A percentile compares a stretch with the other conserved stretches of the same genome.
Evolutionary conservation across 2,888 invertebrate genomes (phyloP).

Genomic region (Cylindroiulus punctatus): DNA sequence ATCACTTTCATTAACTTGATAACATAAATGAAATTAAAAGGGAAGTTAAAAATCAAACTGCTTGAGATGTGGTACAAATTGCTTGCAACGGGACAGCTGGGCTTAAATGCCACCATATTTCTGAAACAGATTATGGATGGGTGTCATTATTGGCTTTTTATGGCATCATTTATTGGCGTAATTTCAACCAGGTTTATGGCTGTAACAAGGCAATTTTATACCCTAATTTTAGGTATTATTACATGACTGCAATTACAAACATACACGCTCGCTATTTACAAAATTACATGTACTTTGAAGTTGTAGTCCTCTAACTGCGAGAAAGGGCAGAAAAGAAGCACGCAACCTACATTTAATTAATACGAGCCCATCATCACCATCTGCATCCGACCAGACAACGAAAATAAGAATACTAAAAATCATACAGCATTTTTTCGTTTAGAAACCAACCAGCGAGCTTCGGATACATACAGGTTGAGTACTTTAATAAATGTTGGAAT

Average conservation of each 20-base stretch:
- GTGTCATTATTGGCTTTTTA: background rate
- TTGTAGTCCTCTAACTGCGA: background rate
- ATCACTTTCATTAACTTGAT: background rate
- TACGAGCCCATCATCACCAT: too few species aligned
- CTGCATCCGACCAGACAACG: too few species aligned
- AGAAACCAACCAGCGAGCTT: too few species aligned
- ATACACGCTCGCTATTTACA: background rate
- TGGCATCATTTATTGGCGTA: background rate
- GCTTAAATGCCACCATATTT: background rate
- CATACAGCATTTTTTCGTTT: too few species aligned
- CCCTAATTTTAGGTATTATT: background rate
- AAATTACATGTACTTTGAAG: too few species aligned
- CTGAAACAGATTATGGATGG: background rate
- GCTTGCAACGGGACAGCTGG: background rate
- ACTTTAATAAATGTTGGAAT: too few species aligned
- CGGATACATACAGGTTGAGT: too few species aligned
- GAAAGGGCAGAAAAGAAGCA: background rate
- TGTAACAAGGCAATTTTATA: background rate
- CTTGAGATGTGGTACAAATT: background rate
- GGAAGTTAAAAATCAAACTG: background rate
- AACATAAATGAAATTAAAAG: background rate
- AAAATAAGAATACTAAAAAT: too few species aligned
- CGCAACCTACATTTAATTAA: background rate
- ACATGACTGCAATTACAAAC: conserved; percentile 13
- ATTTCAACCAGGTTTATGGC: background rate